Percentiles rank a stretch among this genome's conserved stretches.
phyloP scores from a whole-genome alignment of 2,113 vertebrate genomes.

The Dasypus novemcinctus region DNA sequence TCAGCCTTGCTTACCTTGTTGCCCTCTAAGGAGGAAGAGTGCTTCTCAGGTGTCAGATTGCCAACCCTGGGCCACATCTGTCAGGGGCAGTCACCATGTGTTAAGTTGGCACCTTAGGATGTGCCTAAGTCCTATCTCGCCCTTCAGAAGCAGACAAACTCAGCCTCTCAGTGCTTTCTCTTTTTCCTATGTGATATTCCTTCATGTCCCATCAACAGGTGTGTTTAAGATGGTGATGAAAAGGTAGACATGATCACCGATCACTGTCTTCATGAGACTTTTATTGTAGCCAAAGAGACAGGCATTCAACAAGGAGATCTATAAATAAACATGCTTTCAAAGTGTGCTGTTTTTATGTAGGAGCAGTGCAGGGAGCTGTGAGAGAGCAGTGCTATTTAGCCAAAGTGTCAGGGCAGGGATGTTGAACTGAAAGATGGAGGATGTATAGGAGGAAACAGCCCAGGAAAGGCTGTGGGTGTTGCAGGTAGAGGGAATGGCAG shows the following conservation, averaged over 20 bases:
- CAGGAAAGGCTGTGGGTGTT: not conserved
- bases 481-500: not conserved
- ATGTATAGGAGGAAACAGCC: not conserved
- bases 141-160: not conserved
- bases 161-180: not conserved
- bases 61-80: not conserved
- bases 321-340: not conserved
- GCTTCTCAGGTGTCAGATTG: not conserved
- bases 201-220: not conserved
- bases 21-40: not conserved
- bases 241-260: not conserved
- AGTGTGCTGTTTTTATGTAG: not conserved
- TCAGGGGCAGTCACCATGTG: not conserved
- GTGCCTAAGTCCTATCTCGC: accelerated
- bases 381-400: not conserved
- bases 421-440: not conserved
- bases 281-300: not conserved
- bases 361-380: not conserved
- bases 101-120: not conserved
- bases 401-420: not conserved
- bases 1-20: not conserved
- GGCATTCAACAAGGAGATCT: not conserved
- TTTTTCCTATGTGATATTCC: not conserved
- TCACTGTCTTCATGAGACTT: not conserved
- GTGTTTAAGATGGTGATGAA: not conserved